Percentiles rank a stretch among this genome's conserved stretches.
phyloP scores from a whole-genome alignment of 1,140 invertebrate species.

The Meloidogyne floridensis region DNA sequence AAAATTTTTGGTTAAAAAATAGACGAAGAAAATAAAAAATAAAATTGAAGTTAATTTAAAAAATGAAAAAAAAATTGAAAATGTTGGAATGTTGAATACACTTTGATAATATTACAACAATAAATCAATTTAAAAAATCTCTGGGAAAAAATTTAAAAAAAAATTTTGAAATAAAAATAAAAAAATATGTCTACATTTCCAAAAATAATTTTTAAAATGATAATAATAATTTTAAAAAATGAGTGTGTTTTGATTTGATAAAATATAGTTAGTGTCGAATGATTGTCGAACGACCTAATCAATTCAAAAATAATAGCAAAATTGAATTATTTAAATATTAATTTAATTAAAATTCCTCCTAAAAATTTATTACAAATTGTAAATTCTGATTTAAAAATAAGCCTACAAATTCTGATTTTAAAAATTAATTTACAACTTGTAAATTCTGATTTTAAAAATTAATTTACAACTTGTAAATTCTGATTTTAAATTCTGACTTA shows the following conservation, averaged over 20 bases:
- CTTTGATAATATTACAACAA: not conserved
- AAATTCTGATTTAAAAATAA: not conserved
- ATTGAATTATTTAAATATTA: too few species aligned
- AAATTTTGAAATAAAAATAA: not conserved
- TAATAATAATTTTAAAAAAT: not conserved
- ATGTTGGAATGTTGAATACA: not conserved
- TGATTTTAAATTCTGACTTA: not conserved
- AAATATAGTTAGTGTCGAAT: not conserved
- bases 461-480: not conserved
- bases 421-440: not conserved
- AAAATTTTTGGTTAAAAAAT: too few species aligned
- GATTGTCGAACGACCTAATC: not conserved
- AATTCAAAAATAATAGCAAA: not conserved
- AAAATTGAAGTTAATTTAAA: constrained; percentile 17
- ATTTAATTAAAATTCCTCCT: too few species aligned
- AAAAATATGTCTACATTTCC: not conserved
- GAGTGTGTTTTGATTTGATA: not conserved
- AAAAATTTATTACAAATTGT: not conserved
- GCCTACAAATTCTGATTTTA: not conserved
- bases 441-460: not conserved
- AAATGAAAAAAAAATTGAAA: not conserved
- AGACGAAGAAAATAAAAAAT: not conserved
- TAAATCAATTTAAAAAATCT: not conserved
- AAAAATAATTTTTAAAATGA: not conserved
- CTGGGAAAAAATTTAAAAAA: not conserved